A percentile compares a stretch with the other conserved stretches of the same genome.
Conservation (phyloP, 1,140 invertebrate species). For the Lepidurus arcticus region DNA sequence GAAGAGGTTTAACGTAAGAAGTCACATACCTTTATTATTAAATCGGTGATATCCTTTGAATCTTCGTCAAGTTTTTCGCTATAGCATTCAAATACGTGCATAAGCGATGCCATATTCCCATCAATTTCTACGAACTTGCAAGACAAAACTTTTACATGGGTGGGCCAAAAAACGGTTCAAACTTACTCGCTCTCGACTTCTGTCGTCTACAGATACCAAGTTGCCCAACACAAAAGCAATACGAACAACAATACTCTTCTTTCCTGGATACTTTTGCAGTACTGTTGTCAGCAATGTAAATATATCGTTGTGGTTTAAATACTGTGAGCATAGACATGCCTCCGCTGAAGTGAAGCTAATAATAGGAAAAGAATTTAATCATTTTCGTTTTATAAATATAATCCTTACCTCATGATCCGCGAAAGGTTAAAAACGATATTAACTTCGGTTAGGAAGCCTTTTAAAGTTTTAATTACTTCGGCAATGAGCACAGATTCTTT, state of each 20-base stretch:
- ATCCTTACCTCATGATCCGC: neutral
- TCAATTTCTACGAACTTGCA: neutral
- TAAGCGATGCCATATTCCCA: neutral
- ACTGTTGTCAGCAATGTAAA: neutral
- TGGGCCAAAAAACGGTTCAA: neutral
- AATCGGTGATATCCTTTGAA: neutral
- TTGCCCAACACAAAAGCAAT: neutral
- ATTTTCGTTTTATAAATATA: neutral
- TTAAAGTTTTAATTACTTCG: neutral
- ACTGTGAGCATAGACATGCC: neutral
- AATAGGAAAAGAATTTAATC: neutral
- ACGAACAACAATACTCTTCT: neutral
- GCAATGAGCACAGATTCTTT: neutral
- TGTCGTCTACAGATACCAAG: neutral
- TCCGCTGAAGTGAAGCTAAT: neutral
- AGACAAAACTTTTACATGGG: no score
- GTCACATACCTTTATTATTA: neutral
- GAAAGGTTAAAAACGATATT: neutral
- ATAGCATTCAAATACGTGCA: neutral
- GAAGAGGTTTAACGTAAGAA: neutral
- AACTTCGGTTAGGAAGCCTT: neutral
- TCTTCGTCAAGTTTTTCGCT: neutral
- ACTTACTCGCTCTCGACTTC: neutral
- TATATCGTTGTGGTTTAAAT: neutral
- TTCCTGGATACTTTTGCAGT: neutral